Evolutionary conservation across 23 tunicate species (phyloP).

Genomic region (Halocynthia roretzi): DNA sequence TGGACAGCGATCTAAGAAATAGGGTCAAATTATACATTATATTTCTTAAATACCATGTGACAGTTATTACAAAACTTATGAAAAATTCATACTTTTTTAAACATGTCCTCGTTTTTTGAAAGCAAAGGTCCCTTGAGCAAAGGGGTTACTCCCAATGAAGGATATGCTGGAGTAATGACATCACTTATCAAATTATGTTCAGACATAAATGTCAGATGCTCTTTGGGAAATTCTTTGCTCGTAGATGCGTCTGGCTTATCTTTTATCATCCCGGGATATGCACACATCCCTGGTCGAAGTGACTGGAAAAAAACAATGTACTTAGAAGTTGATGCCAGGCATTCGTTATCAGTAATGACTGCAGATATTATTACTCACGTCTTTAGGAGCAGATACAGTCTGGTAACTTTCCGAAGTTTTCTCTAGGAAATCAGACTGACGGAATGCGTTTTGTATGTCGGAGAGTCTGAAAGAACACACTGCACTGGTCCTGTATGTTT

Average conservation of each 20-base stretch:
- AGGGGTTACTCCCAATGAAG: not conserved
- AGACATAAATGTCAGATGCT: slow-evolving; percentile 1
- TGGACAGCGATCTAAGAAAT: slow-evolving; percentile 17
- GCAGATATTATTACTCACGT: not conserved
- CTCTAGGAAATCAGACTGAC: not conserved
- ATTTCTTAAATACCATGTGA: too few species aligned
- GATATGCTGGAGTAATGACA: slow-evolving; percentile 5
- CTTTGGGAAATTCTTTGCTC: slow-evolving; percentile 15
- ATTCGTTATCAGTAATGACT: not conserved
- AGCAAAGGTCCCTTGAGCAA: not conserved
- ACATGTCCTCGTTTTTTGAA: not conserved
- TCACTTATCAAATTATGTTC: not conserved
- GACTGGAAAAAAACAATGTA: not conserved
- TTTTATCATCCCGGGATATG: slow-evolving; percentile 10
- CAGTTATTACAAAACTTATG: too few species aligned
- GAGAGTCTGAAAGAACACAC: slow-evolving; percentile 21
- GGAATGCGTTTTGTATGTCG: slow-evolving; percentile 15
- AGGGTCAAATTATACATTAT: not conserved
- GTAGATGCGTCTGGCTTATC: slow-evolving; percentile 17
- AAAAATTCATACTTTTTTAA: not conserved
- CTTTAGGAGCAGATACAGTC: not conserved
- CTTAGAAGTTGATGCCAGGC: too few species aligned
- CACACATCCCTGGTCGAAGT: slow-evolving; percentile 24
- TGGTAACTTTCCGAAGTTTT: not conserved
- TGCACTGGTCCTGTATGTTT: slow-evolving; percentile 13